A percentile compares a stretch with the other conserved stretches of the same genome.
These are phyloP conservation scores for Aethes cnicana DNA, from an alignment of 2,888 invertebrate genomes.

Conservation along the genomic window DNA sequence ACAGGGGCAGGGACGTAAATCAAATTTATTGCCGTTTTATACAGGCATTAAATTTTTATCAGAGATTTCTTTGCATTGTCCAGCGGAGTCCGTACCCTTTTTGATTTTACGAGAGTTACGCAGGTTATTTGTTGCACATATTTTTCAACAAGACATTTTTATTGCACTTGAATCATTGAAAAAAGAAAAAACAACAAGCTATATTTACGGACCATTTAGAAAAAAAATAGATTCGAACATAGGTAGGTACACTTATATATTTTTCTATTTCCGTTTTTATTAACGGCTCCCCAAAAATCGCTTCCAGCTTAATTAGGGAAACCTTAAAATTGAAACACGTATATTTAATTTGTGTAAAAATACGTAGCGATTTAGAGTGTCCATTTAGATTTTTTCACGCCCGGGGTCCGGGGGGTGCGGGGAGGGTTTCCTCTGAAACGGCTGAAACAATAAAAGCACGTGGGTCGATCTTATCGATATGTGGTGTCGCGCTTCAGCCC, in stretches of 20 bases:
- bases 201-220: too few species aligned
- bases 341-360: conserved; percentile 23
- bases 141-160: too few species aligned
- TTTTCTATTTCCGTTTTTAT: background rate
- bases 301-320: conserved; percentile 11
- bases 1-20: conserved; percentile 73
- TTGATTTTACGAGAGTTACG: conserved; percentile 51
- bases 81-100: conserved; percentile 60
- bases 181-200: too few species aligned
- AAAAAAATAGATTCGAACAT: too few species aligned
- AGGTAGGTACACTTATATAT: background rate
- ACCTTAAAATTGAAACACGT: conserved; percentile 31
- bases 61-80: conserved; percentile 77
- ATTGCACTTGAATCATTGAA: too few species aligned
- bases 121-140: conserved; percentile 37
- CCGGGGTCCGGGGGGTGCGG: conserved; percentile 33
- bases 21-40: conserved; percentile 82
- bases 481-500: conserved; percentile 61
- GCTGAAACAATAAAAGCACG: conserved; percentile 66
- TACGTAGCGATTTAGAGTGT: conserved; percentile 36
- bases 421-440: conserved; percentile 42
- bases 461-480: conserved; percentile 70
- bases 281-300: background rate
- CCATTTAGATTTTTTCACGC: conserved; percentile 59
- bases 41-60: conserved; percentile 81